phyloP scores from a whole-genome alignment of 2,797 vertebrate genomes.

The Melanotaenia parkinsoni region DNA sequence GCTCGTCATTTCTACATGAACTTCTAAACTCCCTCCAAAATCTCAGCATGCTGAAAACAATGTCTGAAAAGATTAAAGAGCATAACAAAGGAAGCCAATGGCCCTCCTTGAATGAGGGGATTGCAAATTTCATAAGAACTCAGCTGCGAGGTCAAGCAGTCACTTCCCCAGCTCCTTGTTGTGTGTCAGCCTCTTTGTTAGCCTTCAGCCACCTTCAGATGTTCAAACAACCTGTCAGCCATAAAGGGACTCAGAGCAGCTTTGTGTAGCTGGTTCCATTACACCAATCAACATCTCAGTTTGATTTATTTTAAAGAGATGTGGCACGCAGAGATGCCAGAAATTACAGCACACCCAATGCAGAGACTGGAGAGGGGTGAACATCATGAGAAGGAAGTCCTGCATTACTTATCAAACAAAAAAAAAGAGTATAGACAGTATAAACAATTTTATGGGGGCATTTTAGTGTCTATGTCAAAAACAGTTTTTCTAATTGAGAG shows the following conservation, averaged over 20 bases:
- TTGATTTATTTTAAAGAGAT: slow-evolving; percentile 47
- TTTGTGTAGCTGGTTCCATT: slow-evolving; percentile 25
- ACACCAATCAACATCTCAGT: slow-evolving; percentile 37
- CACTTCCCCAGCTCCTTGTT: slow-evolving; percentile 2
- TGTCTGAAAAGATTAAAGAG: slow-evolving; percentile 52
- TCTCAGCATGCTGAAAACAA: slow-evolving; percentile 30
- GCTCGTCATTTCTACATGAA: slow-evolving; percentile 33
- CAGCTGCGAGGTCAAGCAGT: slow-evolving; percentile 43
- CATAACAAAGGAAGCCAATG: slow-evolving; percentile 36
- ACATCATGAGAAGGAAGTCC: slow-evolving; percentile 21
- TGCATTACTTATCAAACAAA: slow-evolving; percentile 4
- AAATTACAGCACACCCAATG: slow-evolving; percentile 34
- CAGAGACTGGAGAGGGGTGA: slow-evolving; percentile 15
- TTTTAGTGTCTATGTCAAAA: background rate
- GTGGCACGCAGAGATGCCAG: slow-evolving; percentile 13
- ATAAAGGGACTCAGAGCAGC: slow-evolving; percentile 19
- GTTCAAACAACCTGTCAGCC: slow-evolving; percentile 25
- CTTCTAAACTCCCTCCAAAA: slow-evolving; percentile 20
- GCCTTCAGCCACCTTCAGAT: slow-evolving; percentile 30
- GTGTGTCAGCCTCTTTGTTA: slow-evolving; percentile 6
- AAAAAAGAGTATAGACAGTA: background rate
- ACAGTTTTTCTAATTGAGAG: background rate
- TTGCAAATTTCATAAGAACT: slow-evolving; percentile 43
- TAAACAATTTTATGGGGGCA: background rate
- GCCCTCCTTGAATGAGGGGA: background rate